Conservation (phyloP, 2,113 vertebrate genomes). For the Perca schrenkii region DNA sequence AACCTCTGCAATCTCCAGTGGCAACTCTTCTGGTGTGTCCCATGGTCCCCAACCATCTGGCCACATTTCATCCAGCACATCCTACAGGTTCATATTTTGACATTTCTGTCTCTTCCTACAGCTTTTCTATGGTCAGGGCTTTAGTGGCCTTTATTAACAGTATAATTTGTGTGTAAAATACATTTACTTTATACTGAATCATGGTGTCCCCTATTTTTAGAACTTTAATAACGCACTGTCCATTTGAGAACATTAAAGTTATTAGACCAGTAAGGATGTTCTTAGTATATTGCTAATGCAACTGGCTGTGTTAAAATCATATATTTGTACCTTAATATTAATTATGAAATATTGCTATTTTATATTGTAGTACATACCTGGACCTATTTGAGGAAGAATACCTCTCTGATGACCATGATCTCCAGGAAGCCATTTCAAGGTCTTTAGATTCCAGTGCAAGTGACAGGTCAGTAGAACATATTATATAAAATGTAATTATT, state of each 20-base stretch:
- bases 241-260: neutral
- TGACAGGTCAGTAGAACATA: constrained; percentile 4
- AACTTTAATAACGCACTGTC: too few species aligned
- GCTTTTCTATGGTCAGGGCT: too few species aligned
- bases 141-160: too few species aligned
- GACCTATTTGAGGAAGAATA: constrained; percentile 35
- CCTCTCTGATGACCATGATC: constrained; percentile 26
- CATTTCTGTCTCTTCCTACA: neutral
- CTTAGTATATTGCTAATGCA: neutral
- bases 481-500: too few species aligned
- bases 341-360: neutral
- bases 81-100: constrained; percentile 7
- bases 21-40: neutral
- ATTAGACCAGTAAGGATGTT: neutral
- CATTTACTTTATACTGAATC: too few species aligned
- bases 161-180: too few species aligned
- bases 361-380: constrained; percentile 17
- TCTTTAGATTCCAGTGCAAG: constrained; percentile 20
- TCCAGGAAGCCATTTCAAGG: constrained; percentile 31
- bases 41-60: neutral
- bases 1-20: neutral
- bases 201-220: too few species aligned
- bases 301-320: neutral
- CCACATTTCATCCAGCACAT: constrained; percentile 6
- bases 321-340: neutral